Base-by-base conservation (phyloP, 1,140 invertebrate genomes). In the Atta cephalotes region DNA sequence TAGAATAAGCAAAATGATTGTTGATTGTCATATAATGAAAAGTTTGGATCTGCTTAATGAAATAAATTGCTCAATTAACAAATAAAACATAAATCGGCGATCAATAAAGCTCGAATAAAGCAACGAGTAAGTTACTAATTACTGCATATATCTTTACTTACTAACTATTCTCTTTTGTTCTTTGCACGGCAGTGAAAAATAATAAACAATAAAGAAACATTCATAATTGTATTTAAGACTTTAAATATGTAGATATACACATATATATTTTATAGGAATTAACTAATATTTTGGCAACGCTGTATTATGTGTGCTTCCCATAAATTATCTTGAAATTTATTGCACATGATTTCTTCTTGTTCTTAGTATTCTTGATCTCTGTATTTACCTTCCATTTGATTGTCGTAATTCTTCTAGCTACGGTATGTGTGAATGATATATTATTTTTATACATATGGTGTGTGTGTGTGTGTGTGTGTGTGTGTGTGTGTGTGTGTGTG, bases 351-450 rank as follows among this genome's bases (percentile, higher is more conserved):
- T 66, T n/a, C 35, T 90, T 51, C n/a, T 49, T 51, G 28, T 53
- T 21, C 72, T 72, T 25, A 71, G 35, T 18, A 56, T 63, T 62
- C 10, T 49, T n/a, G 25, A 14, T 62, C 16, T 28, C 51, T 60
- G 49, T 45, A 18, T 71, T 90, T 90, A 90, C 72, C 86, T 88
- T 39, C 70, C 76, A 18, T 60, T 53, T 4, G 85, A 53, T 71
- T 90, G 89, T 2, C 90, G 79, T 10, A 91, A 78, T 77, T 91
- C 90, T 35, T 85, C 84, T 4, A 91, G 35, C 56, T 58, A 21
- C 9, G 7, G 9, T 21, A 21, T 45, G 9, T 12, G 9, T 10
- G 39, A 45, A 45, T 45, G 10, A 45, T 12, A 45, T 45, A 45
- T 45, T 45, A 45, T 45, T 45, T 45, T 12, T 45, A 10, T 10